A percentile compares a stretch with the other conserved stretches of the same genome.
Conservation (phyloP, 2,797 vertebrate genomes). For the Novumbra hubbsi region DNA sequence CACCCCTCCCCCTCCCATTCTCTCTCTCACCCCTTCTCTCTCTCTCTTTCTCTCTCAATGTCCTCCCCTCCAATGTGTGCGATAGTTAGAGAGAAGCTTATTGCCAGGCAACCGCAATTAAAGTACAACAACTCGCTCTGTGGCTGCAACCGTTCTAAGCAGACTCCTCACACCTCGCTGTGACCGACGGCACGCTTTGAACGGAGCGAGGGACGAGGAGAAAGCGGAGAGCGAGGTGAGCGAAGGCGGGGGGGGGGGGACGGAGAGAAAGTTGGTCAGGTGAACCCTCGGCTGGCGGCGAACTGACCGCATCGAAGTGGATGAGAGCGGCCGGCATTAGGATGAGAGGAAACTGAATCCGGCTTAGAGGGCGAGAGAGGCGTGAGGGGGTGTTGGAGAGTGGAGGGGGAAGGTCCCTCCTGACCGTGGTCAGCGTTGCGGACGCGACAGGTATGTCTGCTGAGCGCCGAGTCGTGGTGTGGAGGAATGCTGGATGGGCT, state of each 20-base stretch:
- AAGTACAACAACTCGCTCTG: conserved; percentile 79
- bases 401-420: conserved; percentile 13
- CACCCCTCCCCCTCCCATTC: conserved; percentile 1
- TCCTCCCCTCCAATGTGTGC: conserved; percentile 60
- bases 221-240: conserved; percentile 28
- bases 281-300: conserved; percentile 43
- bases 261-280: conserved; percentile 52
- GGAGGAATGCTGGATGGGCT: conserved; percentile 28
- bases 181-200: conserved; percentile 47
- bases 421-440: conserved; percentile 27
- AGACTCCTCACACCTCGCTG: conserved; percentile 58
- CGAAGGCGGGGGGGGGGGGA: conserved; percentile 19
- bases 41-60: conserved; percentile 30
- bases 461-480: conserved; percentile 5
- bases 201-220: conserved; percentile 31
- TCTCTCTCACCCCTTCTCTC: conserved; percentile 12
- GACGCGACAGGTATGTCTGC: conserved; percentile 62
- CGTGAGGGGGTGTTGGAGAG: conserved; percentile 17
- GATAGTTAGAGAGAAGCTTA: conserved; percentile 79
- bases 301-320: conserved; percentile 26
- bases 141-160: conserved; percentile 59
- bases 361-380: conserved; percentile 27
- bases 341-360: conserved; percentile 33
- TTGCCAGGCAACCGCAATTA: conserved; percentile 82
- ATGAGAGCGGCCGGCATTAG: conserved; percentile 5